Evolutionary conservation across 2,113 vertebrate genomes (phyloP).

Genomic region (Nothocercus julius): DNA sequence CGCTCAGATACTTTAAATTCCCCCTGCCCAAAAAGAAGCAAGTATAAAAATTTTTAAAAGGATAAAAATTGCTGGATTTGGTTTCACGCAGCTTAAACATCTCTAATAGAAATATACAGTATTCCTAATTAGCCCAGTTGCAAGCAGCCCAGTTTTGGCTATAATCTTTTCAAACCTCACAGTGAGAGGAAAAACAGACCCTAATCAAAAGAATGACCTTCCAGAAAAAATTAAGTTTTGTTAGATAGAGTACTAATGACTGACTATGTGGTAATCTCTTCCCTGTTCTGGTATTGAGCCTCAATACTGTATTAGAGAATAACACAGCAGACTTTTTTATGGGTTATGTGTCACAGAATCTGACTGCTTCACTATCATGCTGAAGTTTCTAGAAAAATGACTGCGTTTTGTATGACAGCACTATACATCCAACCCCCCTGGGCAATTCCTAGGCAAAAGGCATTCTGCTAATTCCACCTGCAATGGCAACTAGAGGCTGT

Average conservation of each 20-base stretch:
- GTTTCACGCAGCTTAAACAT: neutral
- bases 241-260: neutral
- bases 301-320: neutral
- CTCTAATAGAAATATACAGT: neutral
- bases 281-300: neutral
- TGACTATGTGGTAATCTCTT: neutral
- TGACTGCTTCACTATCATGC: neutral
- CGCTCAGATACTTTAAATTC: conserved; percentile 89
- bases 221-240: neutral
- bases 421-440: neutral
- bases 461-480: neutral
- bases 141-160: neutral
- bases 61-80: neutral
- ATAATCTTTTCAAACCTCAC: neutral
- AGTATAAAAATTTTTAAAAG: neutral
- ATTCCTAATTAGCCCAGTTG: neutral
- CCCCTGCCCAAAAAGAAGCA: conserved; percentile 67
- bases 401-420: neutral
- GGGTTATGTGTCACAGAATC: neutral
- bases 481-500: neutral
- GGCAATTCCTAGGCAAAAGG: neutral
- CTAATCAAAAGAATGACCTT: neutral
- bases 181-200: neutral
- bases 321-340: neutral
- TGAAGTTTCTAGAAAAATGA: neutral